phyloP scores from a whole-genome alignment of 2,113 vertebrate species.

The Nipponia nippon region DNA sequence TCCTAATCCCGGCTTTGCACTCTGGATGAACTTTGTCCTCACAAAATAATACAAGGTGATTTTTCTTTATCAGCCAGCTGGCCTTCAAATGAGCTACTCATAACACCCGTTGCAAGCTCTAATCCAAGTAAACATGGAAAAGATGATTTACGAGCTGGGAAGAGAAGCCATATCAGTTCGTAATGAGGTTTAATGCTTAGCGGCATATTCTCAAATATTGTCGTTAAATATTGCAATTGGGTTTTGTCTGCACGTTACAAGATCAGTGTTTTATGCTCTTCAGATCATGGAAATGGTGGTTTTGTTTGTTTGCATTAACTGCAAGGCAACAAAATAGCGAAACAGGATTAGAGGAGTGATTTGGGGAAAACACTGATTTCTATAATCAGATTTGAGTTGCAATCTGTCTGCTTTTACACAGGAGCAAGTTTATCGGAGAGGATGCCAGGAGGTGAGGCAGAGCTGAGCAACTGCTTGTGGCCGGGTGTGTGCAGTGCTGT shows the following conservation, averaged over 20 bases:
- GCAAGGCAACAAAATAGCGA: background rate
- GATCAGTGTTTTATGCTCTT: background rate
- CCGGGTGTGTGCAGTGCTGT: background rate
- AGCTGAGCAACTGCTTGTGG: background rate
- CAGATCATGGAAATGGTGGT: background rate
- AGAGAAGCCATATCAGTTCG: background rate
- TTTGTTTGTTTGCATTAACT: background rate
- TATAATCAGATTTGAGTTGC: conserved; percentile 8
- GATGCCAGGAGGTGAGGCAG: background rate
- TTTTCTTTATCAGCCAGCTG: conserved; percentile 56
- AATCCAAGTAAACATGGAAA: conserved; percentile 17
- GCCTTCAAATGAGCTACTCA: conserved; percentile 33
- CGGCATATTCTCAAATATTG: background rate
- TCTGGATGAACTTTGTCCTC: conserved; percentile 59
- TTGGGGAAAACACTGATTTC: conserved; percentile 14
- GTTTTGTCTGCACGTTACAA: background rate
- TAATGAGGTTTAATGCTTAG: background rate
- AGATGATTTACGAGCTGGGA: conserved; percentile 3
- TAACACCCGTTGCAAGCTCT: background rate
- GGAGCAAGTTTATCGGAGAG: background rate
- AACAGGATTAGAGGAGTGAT: conserved; percentile 24
- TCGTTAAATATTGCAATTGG: background rate
- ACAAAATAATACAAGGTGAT: conserved; percentile 30
- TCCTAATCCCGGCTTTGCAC: conserved; percentile 37
- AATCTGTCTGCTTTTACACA: background rate